These are phyloP conservation scores for Mythimna impura DNA, from an alignment of 2,888 invertebrate genomes.

Conservation along the genomic window DNA sequence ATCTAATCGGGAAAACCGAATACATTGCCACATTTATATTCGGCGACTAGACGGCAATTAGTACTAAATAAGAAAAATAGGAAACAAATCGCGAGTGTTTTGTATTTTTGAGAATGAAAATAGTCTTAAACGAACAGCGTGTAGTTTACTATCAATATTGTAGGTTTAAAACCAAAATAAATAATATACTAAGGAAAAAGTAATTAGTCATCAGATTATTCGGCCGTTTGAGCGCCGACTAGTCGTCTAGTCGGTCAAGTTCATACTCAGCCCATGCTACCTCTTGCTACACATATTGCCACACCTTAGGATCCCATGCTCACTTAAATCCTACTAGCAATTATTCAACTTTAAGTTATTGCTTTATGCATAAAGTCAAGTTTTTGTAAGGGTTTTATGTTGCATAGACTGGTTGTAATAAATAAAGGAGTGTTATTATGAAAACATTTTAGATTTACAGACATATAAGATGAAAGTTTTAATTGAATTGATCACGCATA, in stretches of 20 bases:
- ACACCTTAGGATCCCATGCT: conserved; percentile 27
- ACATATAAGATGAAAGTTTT: neutral
- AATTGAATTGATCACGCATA: neutral
- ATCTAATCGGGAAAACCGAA: neutral
- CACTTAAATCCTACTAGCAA: conserved; percentile 12
- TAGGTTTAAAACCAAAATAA: no score
- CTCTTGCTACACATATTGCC: neutral
- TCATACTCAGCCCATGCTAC: neutral
- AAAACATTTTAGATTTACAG: neutral
- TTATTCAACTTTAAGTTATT: conserved; percentile 27
- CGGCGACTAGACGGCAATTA: neutral
- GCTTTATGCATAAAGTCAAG: neutral
- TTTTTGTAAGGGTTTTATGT: neutral
- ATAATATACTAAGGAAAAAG: neutral
- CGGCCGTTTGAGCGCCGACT: neutral
- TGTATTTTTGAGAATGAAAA: neutral
- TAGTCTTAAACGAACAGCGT: neutral
- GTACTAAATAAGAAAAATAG: neutral
- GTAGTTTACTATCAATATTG: neutral
- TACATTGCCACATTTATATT: neutral
- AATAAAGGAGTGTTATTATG: conserved; percentile 4
- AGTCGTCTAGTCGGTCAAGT: neutral
- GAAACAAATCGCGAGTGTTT: neutral
- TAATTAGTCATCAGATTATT: neutral
- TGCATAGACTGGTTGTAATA: conserved; percentile 7